Conservation (phyloP, 2,888 invertebrate species). For the Cabera pusaria region DNA sequence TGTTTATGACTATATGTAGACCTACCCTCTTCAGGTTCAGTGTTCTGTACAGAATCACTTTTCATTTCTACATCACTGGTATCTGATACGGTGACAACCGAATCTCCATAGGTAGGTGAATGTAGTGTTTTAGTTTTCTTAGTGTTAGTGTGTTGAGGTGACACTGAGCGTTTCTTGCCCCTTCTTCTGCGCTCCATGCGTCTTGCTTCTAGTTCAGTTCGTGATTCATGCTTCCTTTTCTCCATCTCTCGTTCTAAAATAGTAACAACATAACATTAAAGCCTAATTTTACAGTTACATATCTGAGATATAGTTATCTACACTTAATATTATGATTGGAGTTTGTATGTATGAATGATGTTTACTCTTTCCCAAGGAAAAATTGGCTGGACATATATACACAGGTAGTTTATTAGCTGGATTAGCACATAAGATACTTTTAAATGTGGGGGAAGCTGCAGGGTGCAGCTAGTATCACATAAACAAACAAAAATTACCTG, state of each 20-base stretch:
- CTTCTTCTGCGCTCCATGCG: slow-evolving; percentile 84
- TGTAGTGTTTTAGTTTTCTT: slow-evolving; percentile 65
- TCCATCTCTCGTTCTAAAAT: slow-evolving; percentile 88
- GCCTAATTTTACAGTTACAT: no score
- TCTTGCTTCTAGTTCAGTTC: slow-evolving; percentile 89
- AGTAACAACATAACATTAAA: slow-evolving; percentile 10
- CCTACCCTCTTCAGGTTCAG: slow-evolving; percentile 73
- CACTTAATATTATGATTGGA: no score
- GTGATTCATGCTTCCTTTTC: slow-evolving; percentile 89
- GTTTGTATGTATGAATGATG: no score
- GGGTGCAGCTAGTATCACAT: no score
- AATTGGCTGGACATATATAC: no score
- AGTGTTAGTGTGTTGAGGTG: slow-evolving; percentile 54
- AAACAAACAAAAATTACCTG: slow-evolving; percentile 81
- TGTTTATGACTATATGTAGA: no score
- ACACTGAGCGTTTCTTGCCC: slow-evolving; percentile 68
- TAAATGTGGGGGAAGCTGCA: no score
- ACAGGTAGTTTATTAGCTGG: no score
- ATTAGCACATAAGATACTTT: no score
- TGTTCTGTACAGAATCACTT: slow-evolving; percentile 62
- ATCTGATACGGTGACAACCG: slow-evolving; percentile 77
- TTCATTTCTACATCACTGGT: slow-evolving; percentile 77
- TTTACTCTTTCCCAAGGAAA: no score
- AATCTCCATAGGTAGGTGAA: slow-evolving; percentile 65
- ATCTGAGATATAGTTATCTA: no score